Conservation (phyloP, 2,888 invertebrate genomes). For the Polyploca ridens region DNA sequence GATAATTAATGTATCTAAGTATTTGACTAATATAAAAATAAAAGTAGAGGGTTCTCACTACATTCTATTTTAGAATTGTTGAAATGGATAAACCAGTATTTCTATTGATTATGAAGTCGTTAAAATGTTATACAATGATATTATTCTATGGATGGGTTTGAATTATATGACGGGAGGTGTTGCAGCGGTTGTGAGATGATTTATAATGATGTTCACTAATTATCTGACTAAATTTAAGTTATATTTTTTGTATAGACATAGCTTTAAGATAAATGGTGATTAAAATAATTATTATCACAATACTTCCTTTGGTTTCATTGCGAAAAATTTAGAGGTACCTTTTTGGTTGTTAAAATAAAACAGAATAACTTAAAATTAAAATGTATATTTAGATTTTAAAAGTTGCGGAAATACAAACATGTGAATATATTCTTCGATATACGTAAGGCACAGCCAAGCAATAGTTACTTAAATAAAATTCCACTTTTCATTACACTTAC, state of each 20-base stretch:
- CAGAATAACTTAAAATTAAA: not conserved
- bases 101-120: conserved; percentile 51
- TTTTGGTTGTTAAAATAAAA: not conserved
- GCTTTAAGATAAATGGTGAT: conserved; percentile 77
- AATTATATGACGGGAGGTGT: conserved; percentile 72
- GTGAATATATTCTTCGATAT: conserved; percentile 11
- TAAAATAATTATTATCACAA: conserved; percentile 75
- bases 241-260: conserved; percentile 84
- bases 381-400: not conserved
- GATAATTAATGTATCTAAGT: conserved; percentile 11
- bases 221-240: conserved; percentile 82
- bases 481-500: conserved; percentile 7
- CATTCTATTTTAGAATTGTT: conserved; percentile 47
- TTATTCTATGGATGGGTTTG: conserved; percentile 72
- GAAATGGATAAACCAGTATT: conserved; percentile 47
- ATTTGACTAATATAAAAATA: conserved; percentile 8
- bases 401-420: conserved; percentile 4
- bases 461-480: conserved; percentile 21
- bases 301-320: conserved; percentile 14
- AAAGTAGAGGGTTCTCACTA: conserved; percentile 28
- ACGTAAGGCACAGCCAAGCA: conserved; percentile 66
- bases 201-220: conserved; percentile 82
- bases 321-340: not conserved
- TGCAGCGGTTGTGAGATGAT: conserved; percentile 84
- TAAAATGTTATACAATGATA: conserved; percentile 67